Conservation (phyloP, 2,113 vertebrate species). For the Myrmophylax atrothorax region DNA sequence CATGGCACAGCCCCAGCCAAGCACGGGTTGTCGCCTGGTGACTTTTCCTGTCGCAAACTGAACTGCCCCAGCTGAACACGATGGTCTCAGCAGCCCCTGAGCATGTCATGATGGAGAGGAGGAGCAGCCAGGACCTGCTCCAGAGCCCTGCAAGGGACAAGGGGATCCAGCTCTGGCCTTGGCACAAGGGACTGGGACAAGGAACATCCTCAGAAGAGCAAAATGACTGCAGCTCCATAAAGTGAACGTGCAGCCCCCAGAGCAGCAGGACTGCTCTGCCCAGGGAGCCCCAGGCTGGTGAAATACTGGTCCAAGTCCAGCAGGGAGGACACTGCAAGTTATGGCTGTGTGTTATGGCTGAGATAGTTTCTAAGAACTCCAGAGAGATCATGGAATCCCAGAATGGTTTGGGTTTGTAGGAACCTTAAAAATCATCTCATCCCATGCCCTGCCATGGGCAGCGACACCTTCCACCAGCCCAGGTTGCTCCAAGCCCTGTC, state of each 20-base stretch:
- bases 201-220: background rate
- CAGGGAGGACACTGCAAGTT: background rate
- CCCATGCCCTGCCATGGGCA: background rate
- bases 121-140: background rate
- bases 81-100: background rate
- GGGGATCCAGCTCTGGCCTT: background rate
- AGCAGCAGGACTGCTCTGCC: background rate
- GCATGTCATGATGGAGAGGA: background rate
- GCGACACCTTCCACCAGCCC: rapidly evolving
- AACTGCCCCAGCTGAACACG: background rate
- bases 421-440: background rate
- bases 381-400: rapidly evolving
- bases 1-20: background rate
- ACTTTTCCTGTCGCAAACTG: background rate
- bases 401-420: background rate
- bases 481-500: rapidly evolving
- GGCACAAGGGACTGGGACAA: background rate
- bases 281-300: background rate
- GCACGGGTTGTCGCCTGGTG: background rate
- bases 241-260: rapidly evolving
- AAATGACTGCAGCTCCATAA: background rate
- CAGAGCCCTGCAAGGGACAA: background rate
- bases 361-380: background rate
- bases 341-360: background rate
- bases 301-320: background rate